These are phyloP conservation scores for Nebria salina DNA, from an alignment of 2,888 invertebrate genomes.

Conservation along the genomic window DNA sequence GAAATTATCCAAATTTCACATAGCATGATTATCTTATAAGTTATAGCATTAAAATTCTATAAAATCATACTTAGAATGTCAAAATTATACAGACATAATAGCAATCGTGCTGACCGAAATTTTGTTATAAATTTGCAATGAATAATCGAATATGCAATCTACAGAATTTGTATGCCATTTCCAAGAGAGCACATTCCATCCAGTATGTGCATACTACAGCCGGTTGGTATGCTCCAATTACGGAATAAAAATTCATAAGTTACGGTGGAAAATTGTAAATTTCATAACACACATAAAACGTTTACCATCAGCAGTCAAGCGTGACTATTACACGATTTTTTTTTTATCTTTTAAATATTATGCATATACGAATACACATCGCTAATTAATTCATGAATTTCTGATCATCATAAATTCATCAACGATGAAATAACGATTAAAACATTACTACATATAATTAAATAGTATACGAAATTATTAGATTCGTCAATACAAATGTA, in stretches of 20 bases:
- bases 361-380: background rate
- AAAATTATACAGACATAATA: background rate
- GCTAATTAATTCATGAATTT: background rate
- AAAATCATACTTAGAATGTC: background rate
- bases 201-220: background rate
- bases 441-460: no score
- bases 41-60: background rate
- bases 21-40: no score
- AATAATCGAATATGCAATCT: background rate
- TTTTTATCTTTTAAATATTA: background rate
- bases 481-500: no score
- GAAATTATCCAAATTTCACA: no score
- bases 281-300: constrained; percentile 16
- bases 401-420: background rate
- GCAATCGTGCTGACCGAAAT: background rate
- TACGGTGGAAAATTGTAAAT: constrained; percentile 8
- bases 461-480: no score
- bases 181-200: constrained; percentile 10
- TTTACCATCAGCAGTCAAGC: constrained; percentile 8
- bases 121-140: background rate
- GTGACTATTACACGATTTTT: background rate
- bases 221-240: constrained; percentile 6
- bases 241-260: constrained; percentile 14
- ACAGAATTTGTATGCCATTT: background rate
- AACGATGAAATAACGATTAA: background rate